Evolutionary conservation across 2,113 vertebrate species (phyloP).

Genomic region (Myiagra hebetior): DNA sequence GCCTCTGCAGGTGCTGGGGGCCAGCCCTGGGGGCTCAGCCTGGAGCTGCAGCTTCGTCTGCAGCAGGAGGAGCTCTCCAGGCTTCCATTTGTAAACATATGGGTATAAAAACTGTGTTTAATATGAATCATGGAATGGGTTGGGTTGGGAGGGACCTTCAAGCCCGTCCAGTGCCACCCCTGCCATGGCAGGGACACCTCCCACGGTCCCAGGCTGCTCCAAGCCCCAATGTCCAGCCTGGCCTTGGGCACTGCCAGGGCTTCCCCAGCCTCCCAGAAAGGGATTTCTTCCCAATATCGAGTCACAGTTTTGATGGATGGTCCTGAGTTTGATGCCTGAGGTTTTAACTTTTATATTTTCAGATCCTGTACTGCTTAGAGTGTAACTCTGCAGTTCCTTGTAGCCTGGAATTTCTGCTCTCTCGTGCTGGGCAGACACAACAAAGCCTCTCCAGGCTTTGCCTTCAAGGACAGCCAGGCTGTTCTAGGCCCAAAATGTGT

Average conservation of each 20-base stretch:
- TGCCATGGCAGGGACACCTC: not conserved
- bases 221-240: not conserved
- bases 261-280: fast-evolving
- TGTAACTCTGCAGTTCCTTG: too few species aligned
- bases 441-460: too few species aligned
- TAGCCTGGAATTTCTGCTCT: too few species aligned
- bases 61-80: not conserved
- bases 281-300: not conserved
- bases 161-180: not conserved
- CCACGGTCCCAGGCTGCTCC: not conserved
- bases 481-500: too few species aligned
- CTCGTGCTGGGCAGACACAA: too few species aligned
- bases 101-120: not conserved
- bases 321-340: too few species aligned
- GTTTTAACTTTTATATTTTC: too few species aligned
- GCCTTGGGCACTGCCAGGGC: not conserved
- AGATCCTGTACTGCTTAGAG: too few species aligned
- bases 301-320: not conserved
- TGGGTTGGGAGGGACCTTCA: not conserved
- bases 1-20: not conserved
- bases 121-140: fast-evolving
- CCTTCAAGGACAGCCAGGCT: too few species aligned
- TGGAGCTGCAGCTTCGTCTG: not conserved
- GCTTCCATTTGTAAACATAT: not conserved
- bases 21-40: not conserved